A percentile compares a stretch with the other conserved stretches of the same genome.
Conservation (phyloP, 2,797 vertebrate species). For the Nannoperca australis region DNA sequence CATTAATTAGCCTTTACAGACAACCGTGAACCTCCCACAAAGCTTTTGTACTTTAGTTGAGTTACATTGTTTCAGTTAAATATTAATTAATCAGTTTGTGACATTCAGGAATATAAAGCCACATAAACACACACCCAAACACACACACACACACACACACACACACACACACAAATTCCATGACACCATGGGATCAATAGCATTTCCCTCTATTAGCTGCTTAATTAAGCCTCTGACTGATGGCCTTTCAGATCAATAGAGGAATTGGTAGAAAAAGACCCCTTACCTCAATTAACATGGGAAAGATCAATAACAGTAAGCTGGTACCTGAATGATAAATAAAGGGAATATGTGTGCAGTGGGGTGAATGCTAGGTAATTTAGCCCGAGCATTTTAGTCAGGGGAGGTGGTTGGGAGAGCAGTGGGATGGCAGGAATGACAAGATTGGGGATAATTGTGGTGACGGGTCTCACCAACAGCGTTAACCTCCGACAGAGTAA, state of each 20-base stretch:
- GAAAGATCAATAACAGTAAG: slow-evolving; percentile 70
- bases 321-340: slow-evolving; percentile 65
- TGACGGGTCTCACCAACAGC: slow-evolving; percentile 53
- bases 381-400: slow-evolving; percentile 35
- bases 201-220: slow-evolving; percentile 81
- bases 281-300: slow-evolving; percentile 78
- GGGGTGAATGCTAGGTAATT: slow-evolving; percentile 52
- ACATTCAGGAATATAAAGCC: slow-evolving; percentile 8
- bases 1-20: slow-evolving; percentile 7
- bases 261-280: slow-evolving; percentile 78
- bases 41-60: neutral
- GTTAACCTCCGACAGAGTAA: slow-evolving; percentile 61
- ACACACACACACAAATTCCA: slow-evolving; percentile 35
- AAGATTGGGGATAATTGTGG: slow-evolving; percentile 63
- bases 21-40: neutral
- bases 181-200: slow-evolving; percentile 72
- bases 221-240: slow-evolving; percentile 82
- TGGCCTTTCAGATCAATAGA: slow-evolving; percentile 81
- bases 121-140: slow-evolving; percentile 10
- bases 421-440: slow-evolving; percentile 53
- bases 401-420: slow-evolving; percentile 30
- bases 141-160: slow-evolving; percentile 21
- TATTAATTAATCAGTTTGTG: slow-evolving; percentile 25
- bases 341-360: slow-evolving; percentile 50
- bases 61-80: slow-evolving; percentile 1